These are phyloP conservation scores for Esox masquinongy DNA, from an alignment of 2,797 vertebrate genomes.

Conservation along the genomic window DNA sequence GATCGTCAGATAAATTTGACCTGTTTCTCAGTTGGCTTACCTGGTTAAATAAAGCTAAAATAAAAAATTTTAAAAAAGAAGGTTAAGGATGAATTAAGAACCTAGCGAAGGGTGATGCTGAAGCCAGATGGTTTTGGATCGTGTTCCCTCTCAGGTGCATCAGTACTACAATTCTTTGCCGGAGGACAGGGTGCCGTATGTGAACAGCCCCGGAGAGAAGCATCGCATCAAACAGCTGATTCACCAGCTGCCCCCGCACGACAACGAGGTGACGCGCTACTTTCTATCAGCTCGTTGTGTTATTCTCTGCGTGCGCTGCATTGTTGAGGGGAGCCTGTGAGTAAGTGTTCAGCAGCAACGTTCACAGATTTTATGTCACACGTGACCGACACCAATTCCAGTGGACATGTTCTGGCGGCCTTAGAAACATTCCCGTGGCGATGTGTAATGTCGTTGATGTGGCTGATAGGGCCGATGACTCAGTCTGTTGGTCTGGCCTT, in stretches of 20 bases:
- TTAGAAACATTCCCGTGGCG: neutral
- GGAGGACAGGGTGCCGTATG: conserved; percentile 96
- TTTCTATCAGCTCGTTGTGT: neutral
- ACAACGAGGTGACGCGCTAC: conserved; percentile 88
- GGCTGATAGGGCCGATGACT: conserved; percentile 11
- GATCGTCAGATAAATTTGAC: too few species aligned
- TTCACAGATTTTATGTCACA: too few species aligned
- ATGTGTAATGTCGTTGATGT: neutral
- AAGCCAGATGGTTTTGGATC: neutral
- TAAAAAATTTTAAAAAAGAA: too few species aligned
- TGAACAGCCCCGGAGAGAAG: conserved; percentile 97
- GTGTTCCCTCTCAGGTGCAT: conserved; percentile 82
- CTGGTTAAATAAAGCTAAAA: too few species aligned
- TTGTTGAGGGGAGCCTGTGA: too few species aligned
- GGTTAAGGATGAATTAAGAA: neutral
- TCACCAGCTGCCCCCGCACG: conserved; percentile 94
- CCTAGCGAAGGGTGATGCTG: neutral
- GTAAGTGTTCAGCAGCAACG: too few species aligned
- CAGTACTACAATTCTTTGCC: conserved; percentile 98
- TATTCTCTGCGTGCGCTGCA: neutral
- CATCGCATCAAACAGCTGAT: conserved; percentile 95
- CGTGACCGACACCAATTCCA: too few species aligned
- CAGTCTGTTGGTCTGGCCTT: conserved; percentile 17
- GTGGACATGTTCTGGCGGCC: neutral
- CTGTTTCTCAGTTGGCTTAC: too few species aligned